Evolutionary conservation across 2,113 vertebrate genomes (phyloP).

Genomic region (Dasypus novemcinctus): DNA sequence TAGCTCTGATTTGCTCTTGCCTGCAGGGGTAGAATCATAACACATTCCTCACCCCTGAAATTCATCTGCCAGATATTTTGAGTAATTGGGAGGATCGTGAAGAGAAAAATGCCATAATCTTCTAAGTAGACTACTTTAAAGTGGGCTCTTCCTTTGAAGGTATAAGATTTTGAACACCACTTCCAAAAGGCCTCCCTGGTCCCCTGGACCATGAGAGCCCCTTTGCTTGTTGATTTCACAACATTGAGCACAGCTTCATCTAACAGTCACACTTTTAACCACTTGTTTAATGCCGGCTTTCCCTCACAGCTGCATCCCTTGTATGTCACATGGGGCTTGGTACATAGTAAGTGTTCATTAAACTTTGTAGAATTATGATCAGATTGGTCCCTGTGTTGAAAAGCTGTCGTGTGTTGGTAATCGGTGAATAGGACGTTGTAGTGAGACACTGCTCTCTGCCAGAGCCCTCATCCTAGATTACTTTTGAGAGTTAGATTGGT

Average conservation of each 20-base stretch:
- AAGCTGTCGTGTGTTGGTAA: not conserved
- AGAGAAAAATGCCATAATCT: not conserved
- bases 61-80: not conserved
- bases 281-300: not conserved
- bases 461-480: not conserved
- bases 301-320: not conserved
- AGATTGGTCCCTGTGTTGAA: not conserved
- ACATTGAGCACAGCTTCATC: not conserved
- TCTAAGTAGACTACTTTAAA: not conserved
- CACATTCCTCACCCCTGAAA: not conserved
- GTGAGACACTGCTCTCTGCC: not conserved
- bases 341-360: not conserved
- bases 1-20: not conserved
- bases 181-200: not conserved
- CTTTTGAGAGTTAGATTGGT: not conserved
- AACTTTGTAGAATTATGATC: not conserved
- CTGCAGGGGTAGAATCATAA: not conserved
- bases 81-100: not conserved
- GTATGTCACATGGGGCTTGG: not conserved
- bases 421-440: not conserved
- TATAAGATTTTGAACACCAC: not conserved
- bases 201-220: not conserved
- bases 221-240: not conserved
- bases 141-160: not conserved
- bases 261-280: not conserved